These are phyloP conservation scores for Xanthorhoe designata DNA, from an alignment of 2,888 invertebrate species.

Conservation along the genomic window DNA sequence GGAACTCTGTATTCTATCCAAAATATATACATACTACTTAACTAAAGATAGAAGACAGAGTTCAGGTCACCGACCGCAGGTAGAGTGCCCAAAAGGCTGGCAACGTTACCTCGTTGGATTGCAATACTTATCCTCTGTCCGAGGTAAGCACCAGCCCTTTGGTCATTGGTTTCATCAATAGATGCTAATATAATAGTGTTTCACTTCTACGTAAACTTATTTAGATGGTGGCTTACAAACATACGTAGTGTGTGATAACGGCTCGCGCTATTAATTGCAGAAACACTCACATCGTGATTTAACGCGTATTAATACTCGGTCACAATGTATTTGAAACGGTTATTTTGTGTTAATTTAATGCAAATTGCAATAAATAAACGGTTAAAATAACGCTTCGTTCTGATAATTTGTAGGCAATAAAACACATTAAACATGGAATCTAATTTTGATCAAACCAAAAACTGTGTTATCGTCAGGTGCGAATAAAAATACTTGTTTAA, in stretches of 20 bases:
- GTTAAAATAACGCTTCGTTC: constrained; percentile 26
- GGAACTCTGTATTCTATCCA: too few species aligned
- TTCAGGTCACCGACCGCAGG: too few species aligned
- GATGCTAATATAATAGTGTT: too few species aligned
- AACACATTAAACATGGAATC: neutral
- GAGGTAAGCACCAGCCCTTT: too few species aligned
- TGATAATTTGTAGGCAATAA: constrained; percentile 1
- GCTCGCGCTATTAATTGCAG: constrained; percentile 79
- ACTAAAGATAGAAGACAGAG: too few species aligned
- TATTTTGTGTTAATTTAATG: constrained; percentile 75
- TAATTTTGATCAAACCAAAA: neutral
- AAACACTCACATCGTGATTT: constrained; percentile 75
- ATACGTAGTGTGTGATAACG: constrained; percentile 74
- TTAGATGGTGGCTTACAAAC: constrained; percentile 61
- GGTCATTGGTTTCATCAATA: too few species aligned
- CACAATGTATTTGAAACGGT: constrained; percentile 69
- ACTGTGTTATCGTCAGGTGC: neutral
- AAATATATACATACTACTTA: too few species aligned
- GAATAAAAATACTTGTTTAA: too few species aligned
- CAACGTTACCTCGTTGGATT: too few species aligned
- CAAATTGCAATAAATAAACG: constrained; percentile 54
- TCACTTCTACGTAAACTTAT: constrained; percentile 6
- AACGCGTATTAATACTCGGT: constrained; percentile 67
- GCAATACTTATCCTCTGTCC: too few species aligned
- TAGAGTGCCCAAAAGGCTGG: too few species aligned